Percentiles rank a stretch among this genome's conserved stretches.
phyloP scores from a whole-genome alignment of 2,113 vertebrate species.

The Corapipo altera region DNA sequence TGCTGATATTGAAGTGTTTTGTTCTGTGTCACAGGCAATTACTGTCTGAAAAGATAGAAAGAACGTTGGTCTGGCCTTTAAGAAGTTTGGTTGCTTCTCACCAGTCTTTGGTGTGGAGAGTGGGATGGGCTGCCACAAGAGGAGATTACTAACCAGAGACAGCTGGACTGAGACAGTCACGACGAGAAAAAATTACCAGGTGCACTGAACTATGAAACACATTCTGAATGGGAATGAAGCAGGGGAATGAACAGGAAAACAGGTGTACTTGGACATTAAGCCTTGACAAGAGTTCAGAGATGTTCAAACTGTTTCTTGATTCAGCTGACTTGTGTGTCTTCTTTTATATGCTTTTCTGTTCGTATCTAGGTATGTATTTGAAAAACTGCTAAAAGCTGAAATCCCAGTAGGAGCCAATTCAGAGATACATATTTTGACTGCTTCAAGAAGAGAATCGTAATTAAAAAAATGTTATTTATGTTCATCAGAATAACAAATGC shows the following conservation, averaged over 20 bases:
- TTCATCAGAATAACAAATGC: not conserved
- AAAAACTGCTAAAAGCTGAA: not conserved
- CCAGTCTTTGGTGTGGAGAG: not conserved
- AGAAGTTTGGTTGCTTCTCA: not conserved
- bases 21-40: not conserved
- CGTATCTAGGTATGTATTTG: not conserved
- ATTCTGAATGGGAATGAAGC: not conserved
- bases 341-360: not conserved
- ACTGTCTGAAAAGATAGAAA: not conserved
- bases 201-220: not conserved
- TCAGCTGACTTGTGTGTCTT: not conserved
- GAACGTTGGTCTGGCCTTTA: not conserved
- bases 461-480: not conserved
- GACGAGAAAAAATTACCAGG: not conserved
- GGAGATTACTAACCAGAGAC: not conserved
- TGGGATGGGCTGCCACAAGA: not conserved
- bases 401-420: not conserved
- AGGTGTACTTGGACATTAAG: constrained; percentile 5
- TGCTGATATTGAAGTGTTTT: not conserved
- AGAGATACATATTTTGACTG: not conserved
- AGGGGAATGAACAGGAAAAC: not conserved
- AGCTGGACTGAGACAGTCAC: not conserved
- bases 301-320: constrained; percentile 3
- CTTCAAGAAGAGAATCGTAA: not conserved
- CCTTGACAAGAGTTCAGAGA: not conserved